Evolutionary conservation across 2,113 vertebrate species (phyloP).

Genomic region (Bolborhynchus lineola): DNA sequence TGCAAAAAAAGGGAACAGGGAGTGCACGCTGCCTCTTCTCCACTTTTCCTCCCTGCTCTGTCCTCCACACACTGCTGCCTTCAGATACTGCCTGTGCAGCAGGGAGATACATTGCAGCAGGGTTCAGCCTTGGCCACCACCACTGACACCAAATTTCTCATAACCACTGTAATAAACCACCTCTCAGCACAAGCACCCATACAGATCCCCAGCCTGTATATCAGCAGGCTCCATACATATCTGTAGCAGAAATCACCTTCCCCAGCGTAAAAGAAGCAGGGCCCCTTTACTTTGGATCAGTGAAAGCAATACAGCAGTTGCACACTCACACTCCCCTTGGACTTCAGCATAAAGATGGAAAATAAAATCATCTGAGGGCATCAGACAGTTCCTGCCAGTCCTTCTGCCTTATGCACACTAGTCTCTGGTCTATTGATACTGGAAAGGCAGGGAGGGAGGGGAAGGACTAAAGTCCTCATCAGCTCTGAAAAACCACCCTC

Average conservation of each 20-base stretch:
- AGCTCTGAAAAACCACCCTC: not conserved
- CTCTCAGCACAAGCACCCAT: not conserved
- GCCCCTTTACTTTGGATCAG: not conserved
- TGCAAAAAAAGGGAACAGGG: not conserved
- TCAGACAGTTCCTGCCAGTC: not conserved
- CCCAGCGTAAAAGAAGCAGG: not conserved
- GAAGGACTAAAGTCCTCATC: not conserved
- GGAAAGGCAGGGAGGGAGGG: not conserved
- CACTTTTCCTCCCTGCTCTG: not conserved
- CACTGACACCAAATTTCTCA: not conserved
- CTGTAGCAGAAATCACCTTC: not conserved
- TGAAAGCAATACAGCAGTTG: not conserved
- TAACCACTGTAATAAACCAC: not conserved
- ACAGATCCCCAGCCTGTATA: not conserved
- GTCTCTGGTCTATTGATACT: not conserved
- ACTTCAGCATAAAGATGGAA: not conserved
- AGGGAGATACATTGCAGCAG: rapidly evolving
- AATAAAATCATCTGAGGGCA: not conserved
- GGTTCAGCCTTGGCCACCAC: not conserved
- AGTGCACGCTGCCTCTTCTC: not conserved
- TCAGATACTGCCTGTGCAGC: not conserved
- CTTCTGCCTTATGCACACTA: not conserved
- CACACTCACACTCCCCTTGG: not conserved
- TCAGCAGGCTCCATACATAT: not conserved
- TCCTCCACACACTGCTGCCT: not conserved